Conservation (phyloP, 1,140 invertebrate genomes). For the Caenorhabditis latens region DNA sequence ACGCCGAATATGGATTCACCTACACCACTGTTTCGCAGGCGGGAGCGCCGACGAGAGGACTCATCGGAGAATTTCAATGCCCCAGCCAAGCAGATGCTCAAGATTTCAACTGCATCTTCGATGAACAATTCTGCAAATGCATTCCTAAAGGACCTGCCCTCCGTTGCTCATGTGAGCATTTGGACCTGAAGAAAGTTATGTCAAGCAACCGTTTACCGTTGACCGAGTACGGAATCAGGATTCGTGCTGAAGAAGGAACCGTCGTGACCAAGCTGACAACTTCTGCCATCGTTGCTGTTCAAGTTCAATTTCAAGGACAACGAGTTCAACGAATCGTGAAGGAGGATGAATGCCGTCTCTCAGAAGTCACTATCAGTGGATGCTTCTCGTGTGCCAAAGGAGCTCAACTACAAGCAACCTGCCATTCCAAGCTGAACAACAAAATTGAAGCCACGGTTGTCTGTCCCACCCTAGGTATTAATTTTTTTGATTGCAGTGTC, state of each 20-base stretch:
- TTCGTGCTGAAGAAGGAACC: neutral
- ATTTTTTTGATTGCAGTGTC: neutral
- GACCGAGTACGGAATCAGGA: neutral
- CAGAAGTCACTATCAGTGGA: neutral
- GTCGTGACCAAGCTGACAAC: neutral
- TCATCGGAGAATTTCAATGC: constrained; percentile 1
- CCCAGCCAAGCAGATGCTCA: neutral
- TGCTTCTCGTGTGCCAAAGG: neutral
- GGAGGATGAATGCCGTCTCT: neutral
- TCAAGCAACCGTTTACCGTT: neutral
- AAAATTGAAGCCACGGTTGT: neutral
- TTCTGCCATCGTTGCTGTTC: neutral
- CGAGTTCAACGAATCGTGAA: neutral
- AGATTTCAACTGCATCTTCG: neutral
- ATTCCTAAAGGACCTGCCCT: neutral
- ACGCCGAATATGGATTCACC: neutral
- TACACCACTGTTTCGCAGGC: neutral
- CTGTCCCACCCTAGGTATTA: neutral
- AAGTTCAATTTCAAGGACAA: neutral
- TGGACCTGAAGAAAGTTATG: neutral
- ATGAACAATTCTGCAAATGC: neutral
- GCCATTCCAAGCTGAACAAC: neutral
- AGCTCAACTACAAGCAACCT: neutral
- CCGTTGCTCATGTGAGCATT: neutral
- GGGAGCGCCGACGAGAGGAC: neutral